These are phyloP conservation scores for Syngnathoides biaculeatus DNA, from an alignment of 2,113 vertebrate genomes.

Conservation along the genomic window DNA sequence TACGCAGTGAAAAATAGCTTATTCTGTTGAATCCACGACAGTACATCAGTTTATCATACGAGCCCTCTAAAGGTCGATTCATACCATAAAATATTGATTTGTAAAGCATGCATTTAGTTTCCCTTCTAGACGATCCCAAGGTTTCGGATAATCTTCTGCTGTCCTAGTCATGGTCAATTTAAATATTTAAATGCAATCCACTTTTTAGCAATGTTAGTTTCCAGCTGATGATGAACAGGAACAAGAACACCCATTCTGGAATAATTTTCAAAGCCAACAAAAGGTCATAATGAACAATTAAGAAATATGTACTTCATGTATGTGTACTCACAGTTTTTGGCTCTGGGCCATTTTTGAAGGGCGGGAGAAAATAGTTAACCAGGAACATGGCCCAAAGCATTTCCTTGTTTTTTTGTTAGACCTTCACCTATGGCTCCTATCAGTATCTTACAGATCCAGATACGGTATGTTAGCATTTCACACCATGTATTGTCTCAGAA, in stretches of 20 bases:
- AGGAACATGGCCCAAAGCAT: neutral
- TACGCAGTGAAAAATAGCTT: too few relatives aligned
- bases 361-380: neutral
- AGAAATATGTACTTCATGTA: neutral
- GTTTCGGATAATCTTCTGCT: neutral
- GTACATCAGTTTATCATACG: too few relatives aligned
- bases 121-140: neutral
- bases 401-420: neutral
- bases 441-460: too few relatives aligned
- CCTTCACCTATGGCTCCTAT: neutral
- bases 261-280: neutral
- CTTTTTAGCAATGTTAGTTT: neutral
- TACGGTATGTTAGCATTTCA: neutral
- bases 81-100: too few relatives aligned
- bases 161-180: neutral
- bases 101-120: neutral
- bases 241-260: neutral
- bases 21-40: too few relatives aligned
- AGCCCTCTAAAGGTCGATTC: too few relatives aligned
- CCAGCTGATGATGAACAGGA: neutral
- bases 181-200: neutral
- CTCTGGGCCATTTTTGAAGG: neutral
- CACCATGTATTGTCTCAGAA: neutral
- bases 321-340: neutral
- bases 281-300: neutral